Evolutionary conservation across 2,888 invertebrate species (phyloP).

Genomic region (Mythimna pallens): DNA sequence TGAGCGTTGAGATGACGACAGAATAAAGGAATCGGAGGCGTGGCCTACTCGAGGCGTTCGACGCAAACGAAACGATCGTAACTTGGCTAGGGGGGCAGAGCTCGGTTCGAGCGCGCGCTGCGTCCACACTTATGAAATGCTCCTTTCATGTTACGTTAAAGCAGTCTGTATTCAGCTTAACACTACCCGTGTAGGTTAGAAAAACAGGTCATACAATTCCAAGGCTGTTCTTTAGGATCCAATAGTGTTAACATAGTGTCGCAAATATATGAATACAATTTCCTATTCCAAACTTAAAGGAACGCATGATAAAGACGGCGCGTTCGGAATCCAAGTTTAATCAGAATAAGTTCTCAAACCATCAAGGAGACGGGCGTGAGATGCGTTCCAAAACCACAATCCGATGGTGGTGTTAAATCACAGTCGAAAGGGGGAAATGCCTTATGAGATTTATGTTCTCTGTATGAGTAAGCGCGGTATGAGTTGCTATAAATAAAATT

Average conservation of each 20-base stretch:
- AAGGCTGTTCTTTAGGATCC: not conserved
- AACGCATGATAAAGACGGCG: slow-evolving; percentile 1
- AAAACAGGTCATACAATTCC: slow-evolving; percentile 9
- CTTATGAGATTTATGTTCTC: slow-evolving; percentile 58
- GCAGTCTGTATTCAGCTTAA: not conserved
- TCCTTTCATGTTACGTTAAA: too few relatives aligned
- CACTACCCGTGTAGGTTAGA: not conserved
- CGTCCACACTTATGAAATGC: too few relatives aligned
- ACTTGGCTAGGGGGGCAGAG: too few relatives aligned
- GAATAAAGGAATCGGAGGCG: too few relatives aligned
- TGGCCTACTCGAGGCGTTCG: too few relatives aligned
- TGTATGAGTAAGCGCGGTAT: slow-evolving; percentile 46
- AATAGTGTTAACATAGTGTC: slow-evolving; percentile 7
- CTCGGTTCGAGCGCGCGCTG: too few relatives aligned
- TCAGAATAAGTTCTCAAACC: slow-evolving; percentile 54
- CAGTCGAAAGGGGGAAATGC: slow-evolving; percentile 52
- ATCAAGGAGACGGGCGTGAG: slow-evolving; percentile 26
- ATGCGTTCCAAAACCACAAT: slow-evolving; percentile 49
- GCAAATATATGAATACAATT: slow-evolving; percentile 17
- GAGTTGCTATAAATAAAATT: slow-evolving; percentile 31
- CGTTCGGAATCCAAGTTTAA: slow-evolving; percentile 37
- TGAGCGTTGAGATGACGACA: too few relatives aligned
- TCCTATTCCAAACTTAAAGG: slow-evolving; percentile 14
- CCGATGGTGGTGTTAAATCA: slow-evolving; percentile 58
- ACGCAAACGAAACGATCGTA: too few relatives aligned